These are phyloP conservation scores for Cepaea nemoralis DNA, from an alignment of 1,140 invertebrate genomes.

Conservation along the genomic window DNA sequence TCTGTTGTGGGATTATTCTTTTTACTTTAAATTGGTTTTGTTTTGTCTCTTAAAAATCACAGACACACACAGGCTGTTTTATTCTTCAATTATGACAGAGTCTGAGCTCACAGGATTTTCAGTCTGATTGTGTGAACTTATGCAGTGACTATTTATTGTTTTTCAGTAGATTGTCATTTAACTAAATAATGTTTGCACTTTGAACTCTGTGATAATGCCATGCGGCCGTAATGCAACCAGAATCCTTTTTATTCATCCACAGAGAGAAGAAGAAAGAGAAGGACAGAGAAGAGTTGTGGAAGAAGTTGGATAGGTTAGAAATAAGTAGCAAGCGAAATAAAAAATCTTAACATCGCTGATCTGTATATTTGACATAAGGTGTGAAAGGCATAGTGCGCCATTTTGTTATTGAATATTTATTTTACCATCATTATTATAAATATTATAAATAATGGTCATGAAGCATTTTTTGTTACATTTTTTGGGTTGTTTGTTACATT, in stretches of 20 bases:
- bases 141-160: no score
- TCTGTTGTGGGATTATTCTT: no score
- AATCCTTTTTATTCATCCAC: conserved; percentile 37
- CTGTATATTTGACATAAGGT: conserved; percentile 25
- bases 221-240: no score
- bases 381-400: conserved; percentile 33
- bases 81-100: no score
- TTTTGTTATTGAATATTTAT: conserved; percentile 36
- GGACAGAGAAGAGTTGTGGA: conserved; percentile 72
- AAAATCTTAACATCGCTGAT: conserved; percentile 44
- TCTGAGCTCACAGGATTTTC: no score
- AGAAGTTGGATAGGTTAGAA: conserved; percentile 69
- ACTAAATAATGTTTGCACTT: no score
- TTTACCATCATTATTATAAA: conserved; percentile 39
- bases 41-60: no score
- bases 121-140: no score
- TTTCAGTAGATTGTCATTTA: no score
- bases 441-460: conserved; percentile 38
- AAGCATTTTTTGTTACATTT: conserved; percentile 3
- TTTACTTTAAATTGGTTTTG: no score
- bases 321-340: conserved; percentile 61
- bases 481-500: conserved; percentile 10
- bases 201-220: no score
- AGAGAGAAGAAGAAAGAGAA: conserved; percentile 73
- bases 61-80: no score